phyloP scores from a whole-genome alignment of 2,888 invertebrate species.

The Caenorhabditis sp. region DNA sequence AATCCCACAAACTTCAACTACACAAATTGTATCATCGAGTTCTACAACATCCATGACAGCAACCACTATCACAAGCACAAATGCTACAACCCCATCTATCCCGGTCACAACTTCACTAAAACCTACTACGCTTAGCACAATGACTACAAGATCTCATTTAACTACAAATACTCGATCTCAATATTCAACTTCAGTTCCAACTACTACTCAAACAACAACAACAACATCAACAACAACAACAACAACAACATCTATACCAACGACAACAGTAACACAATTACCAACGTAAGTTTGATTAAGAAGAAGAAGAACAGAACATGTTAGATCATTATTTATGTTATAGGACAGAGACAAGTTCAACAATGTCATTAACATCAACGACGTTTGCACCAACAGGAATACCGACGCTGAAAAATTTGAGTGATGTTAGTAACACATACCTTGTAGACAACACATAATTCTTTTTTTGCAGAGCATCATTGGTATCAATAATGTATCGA shows the following conservation, averaged over 20 bases:
- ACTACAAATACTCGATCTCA: neutral
- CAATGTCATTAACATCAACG: conserved; percentile 2
- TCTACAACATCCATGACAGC: too few species aligned
- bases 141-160: neutral
- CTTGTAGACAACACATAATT: too few species aligned
- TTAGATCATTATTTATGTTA: conserved; percentile 5
- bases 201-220: conserved; percentile 7
- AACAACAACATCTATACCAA: conserved; percentile 7
- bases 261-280: conserved; percentile 11
- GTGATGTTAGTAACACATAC: conserved; percentile 36
- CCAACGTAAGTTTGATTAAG: conserved; percentile 5
- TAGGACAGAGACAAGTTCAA: conserved; percentile 25
- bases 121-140: neutral
- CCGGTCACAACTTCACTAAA: neutral
- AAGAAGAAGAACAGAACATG: neutral
- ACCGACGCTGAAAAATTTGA: conserved; percentile 46
- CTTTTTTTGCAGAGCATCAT: conserved; percentile 37
- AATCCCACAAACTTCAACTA: too few species aligned
- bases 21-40: too few species aligned
- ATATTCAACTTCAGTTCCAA: neutral
- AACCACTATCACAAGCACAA: too few species aligned
- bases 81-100: neutral
- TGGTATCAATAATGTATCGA: conserved; percentile 34
- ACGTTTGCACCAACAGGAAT: conserved; percentile 13
- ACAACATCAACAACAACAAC: conserved; percentile 2